A percentile compares a stretch with the other conserved stretches of the same genome.
phyloP scores from a whole-genome alignment of 1,140 invertebrate genomes.

The Coenobita brevimanus region DNA sequence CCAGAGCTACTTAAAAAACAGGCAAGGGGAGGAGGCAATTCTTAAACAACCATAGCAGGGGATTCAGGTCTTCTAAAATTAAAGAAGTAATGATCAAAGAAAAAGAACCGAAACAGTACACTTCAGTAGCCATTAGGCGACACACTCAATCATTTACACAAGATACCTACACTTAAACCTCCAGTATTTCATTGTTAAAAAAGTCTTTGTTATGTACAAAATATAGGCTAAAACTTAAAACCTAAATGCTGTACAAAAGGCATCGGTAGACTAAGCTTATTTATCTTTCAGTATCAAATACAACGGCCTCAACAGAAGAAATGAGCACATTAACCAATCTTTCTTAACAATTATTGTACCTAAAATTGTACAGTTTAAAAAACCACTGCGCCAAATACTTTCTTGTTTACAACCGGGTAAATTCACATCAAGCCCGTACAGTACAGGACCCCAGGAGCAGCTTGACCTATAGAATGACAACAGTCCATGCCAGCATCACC shows the following conservation, averaged over 20 bases:
- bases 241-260: slow-evolving; percentile 70
- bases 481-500: background rate
- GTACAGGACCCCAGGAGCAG: slow-evolving; percentile 65
- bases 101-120: slow-evolving; percentile 64
- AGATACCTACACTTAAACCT: slow-evolving; percentile 67
- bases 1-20: slow-evolving; percentile 55
- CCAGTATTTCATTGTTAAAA: slow-evolving; percentile 67
- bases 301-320: slow-evolving; percentile 67
- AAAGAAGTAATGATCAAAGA: slow-evolving; percentile 50
- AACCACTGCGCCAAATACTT: slow-evolving; percentile 65
- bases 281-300: slow-evolving; percentile 68
- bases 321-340: slow-evolving; percentile 64
- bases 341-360: slow-evolving; percentile 67
- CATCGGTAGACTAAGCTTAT: slow-evolving; percentile 69
- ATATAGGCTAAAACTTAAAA: slow-evolving; percentile 70
- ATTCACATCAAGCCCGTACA: slow-evolving; percentile 65
- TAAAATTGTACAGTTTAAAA: slow-evolving; percentile 68
- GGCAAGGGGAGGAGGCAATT: slow-evolving; percentile 48
- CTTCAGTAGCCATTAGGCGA: slow-evolving; percentile 64
- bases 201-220: slow-evolving; percentile 69
- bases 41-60: slow-evolving; percentile 64
- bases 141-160: slow-evolving; percentile 67
- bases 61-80: slow-evolving; percentile 39
- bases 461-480: slow-evolving; percentile 58
- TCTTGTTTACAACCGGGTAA: slow-evolving; percentile 65